phyloP scores from a whole-genome alignment of 2,888 invertebrate genomes.

The Dryadula phaetusa region DNA sequence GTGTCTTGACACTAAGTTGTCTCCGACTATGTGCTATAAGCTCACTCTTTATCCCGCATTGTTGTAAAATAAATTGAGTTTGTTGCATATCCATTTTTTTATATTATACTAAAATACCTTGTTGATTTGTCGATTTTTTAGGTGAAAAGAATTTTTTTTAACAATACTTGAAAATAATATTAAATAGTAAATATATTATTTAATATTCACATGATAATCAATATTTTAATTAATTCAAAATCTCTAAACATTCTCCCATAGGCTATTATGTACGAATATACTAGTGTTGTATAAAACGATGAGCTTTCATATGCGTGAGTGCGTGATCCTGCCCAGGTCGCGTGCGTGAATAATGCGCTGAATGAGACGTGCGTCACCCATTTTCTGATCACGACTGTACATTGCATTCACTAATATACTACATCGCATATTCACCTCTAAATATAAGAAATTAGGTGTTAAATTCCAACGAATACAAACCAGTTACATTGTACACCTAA shows the following conservation, averaged over 20 bases:
- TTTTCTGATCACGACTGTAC: conserved; percentile 44
- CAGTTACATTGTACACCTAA: conserved; percentile 36
- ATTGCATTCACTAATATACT: conserved; percentile 14
- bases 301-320: conserved; percentile 42
- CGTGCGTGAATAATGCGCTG: conserved; percentile 53
- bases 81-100: no score
- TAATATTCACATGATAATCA: not conserved
- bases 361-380: conserved; percentile 49
- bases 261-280: not conserved
- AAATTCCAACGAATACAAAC: conserved; percentile 1
- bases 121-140: not conserved
- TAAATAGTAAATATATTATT: not conserved
- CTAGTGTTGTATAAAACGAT: conserved; percentile 8
- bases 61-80: no score
- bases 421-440: conserved; percentile 27
- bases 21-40: no score
- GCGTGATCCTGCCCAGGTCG: conserved; percentile 37
- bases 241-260: not conserved
- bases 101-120: not conserved
- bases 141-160: no score
- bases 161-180: no score
- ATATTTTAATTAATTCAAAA: not conserved
- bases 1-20: no score
- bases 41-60: no score
- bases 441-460: accelerated